Conservation (phyloP, 1,140 invertebrate genomes). For the Dendrolimus kikuchii region DNA sequence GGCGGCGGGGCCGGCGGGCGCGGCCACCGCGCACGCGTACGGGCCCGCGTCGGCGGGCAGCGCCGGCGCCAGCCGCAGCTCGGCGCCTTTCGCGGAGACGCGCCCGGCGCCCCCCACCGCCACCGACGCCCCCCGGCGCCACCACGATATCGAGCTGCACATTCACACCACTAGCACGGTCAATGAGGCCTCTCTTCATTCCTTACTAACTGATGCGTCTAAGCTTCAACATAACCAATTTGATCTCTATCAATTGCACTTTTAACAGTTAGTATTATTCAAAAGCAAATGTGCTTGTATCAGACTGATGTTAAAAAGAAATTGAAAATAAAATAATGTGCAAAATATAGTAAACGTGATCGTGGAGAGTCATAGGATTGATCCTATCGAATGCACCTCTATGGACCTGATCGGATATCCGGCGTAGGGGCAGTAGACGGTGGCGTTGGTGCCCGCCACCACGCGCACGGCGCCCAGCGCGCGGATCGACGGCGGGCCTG, state of each 20-base stretch:
- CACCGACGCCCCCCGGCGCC: slow-evolving; percentile 30
- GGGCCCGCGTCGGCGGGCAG: slow-evolving; percentile 78
- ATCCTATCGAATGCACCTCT: slow-evolving; percentile 63
- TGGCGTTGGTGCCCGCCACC: slow-evolving; percentile 83
- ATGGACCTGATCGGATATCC: slow-evolving; percentile 85
- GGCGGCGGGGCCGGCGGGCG: slow-evolving; percentile 80
- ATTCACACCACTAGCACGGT: neutral
- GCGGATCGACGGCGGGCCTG: slow-evolving; percentile 87
- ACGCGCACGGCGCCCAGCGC: slow-evolving; percentile 84
- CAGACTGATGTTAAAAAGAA: too few species aligned
- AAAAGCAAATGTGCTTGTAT: too few species aligned
- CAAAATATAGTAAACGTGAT: too few species aligned
- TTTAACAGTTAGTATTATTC: too few species aligned
- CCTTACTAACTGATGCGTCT: too few species aligned
- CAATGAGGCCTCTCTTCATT: too few species aligned
- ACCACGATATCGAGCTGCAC: slow-evolving; percentile 37
- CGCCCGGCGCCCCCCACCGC: slow-evolving; percentile 27
- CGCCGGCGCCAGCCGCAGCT: slow-evolving; percentile 79
- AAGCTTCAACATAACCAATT: too few species aligned
- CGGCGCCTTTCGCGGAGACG: slow-evolving; percentile 67
- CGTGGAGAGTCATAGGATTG: slow-evolving; percentile 28
- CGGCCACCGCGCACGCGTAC: slow-evolving; percentile 86
- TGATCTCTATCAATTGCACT: too few species aligned
- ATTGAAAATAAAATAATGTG: too few species aligned
- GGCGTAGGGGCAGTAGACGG: slow-evolving; percentile 89